These are phyloP conservation scores for Probaryconus sp. DNA, from an alignment of 1,140 invertebrate species.

Conservation along the genomic window DNA sequence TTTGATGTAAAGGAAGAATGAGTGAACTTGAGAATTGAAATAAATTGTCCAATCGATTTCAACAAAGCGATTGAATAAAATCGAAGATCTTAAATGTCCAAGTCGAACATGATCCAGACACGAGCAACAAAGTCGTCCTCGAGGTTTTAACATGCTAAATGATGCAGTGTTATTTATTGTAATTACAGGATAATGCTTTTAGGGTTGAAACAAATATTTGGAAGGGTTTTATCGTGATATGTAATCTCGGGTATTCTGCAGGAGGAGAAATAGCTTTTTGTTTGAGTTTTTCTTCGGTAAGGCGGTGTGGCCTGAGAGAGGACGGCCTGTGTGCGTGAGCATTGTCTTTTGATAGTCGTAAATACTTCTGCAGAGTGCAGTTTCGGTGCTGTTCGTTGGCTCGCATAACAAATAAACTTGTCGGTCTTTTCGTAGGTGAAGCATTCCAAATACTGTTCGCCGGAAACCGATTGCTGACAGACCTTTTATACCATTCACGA, in stretches of 20 bases:
- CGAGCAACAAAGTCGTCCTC: too few relatives aligned
- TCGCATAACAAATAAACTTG: slow-evolving; percentile 58
- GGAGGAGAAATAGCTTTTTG: slow-evolving; percentile 43
- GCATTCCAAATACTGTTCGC: slow-evolving; percentile 41
- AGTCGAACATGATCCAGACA: too few relatives aligned
- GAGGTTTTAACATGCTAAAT: too few relatives aligned
- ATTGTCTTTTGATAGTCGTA: slow-evolving; percentile 70
- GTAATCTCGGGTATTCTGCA: slow-evolving; percentile 42
- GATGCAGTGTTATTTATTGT: too few relatives aligned
- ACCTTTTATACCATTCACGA: not conserved
- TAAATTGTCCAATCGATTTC: too few relatives aligned
- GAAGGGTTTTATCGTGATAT: slow-evolving; percentile 41
- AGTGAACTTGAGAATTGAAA: too few relatives aligned
- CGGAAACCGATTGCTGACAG: slow-evolving; percentile 22
- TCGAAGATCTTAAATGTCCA: too few relatives aligned
- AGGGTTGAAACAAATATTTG: slow-evolving; percentile 54
- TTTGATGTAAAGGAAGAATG: too few relatives aligned
- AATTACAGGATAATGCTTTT: slow-evolving; percentile 43
- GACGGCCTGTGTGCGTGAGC: slow-evolving; percentile 59
- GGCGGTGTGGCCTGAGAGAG: slow-evolving; percentile 9
- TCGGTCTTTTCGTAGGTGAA: slow-evolving; percentile 45
- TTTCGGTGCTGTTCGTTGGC: slow-evolving; percentile 63
- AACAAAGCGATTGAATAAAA: too few relatives aligned
- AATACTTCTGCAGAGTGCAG: slow-evolving; percentile 66
- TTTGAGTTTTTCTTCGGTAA: slow-evolving; percentile 5